phyloP scores from a whole-genome alignment of 2,113 vertebrate genomes.

The Microtus oregoni region DNA sequence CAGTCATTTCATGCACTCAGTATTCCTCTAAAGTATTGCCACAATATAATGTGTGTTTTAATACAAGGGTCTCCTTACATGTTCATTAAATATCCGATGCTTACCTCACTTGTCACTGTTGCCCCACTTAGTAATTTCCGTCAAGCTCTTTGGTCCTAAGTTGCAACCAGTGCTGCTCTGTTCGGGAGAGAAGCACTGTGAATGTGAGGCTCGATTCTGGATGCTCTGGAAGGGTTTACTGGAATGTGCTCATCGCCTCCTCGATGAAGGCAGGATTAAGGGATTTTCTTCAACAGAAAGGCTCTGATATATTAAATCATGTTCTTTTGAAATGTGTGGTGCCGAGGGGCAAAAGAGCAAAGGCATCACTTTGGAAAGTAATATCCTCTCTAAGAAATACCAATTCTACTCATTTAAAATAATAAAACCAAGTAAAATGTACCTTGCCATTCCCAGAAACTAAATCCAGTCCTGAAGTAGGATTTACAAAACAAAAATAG shows the following conservation, averaged over 20 bases:
- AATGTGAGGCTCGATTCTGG: background rate
- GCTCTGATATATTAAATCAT: conserved; percentile 41
- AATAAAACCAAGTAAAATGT: conserved; percentile 27
- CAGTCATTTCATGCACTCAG: background rate
- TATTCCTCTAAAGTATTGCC: background rate
- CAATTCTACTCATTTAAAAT: conserved; percentile 28
- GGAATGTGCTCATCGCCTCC: conserved; percentile 9
- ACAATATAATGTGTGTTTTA: background rate
- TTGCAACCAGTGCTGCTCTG: background rate
- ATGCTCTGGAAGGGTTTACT: background rate
- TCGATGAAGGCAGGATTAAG: conserved; percentile 70
- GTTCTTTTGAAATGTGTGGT: conserved; percentile 58
- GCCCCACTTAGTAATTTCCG: background rate
- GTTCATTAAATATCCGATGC: background rate
- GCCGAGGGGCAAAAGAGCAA: conserved; percentile 51
- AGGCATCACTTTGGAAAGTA: background rate
- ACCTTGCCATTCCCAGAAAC: background rate
- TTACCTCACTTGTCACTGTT: background rate
- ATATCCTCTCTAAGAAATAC: conserved; percentile 34
- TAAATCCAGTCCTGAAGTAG: background rate
- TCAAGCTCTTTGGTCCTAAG: background rate
- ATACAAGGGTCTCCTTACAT: background rate
- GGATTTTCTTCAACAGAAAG: conserved; percentile 71
- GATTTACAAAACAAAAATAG: conserved; percentile 1
- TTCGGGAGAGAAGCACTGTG: background rate